Evolutionary conservation across 2,113 vertebrate genomes (phyloP).

Genomic region (Potamarius usumacintae): DNA sequence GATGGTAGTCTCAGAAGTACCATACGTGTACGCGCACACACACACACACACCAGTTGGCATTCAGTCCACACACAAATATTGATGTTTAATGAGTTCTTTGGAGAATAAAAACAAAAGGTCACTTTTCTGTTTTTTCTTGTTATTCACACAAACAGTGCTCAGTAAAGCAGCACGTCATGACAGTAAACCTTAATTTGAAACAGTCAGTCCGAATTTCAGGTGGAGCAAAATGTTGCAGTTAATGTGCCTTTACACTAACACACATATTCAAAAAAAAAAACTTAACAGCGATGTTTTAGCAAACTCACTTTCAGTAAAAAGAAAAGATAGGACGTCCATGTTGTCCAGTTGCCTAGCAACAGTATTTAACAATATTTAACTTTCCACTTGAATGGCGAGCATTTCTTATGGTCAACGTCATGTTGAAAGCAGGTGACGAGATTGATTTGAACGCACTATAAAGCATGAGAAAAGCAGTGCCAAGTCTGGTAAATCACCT

Average conservation of each 20-base stretch:
- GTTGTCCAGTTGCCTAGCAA: not conserved
- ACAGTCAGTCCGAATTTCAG: not conserved
- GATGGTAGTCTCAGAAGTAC: not conserved
- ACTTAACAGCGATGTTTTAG: not conserved
- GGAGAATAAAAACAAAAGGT: constrained; percentile 18
- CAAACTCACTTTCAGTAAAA: not conserved
- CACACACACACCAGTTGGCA: not conserved
- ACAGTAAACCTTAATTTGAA: not conserved
- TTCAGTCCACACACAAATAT: not conserved
- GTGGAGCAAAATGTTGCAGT: no score
- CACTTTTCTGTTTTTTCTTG: not conserved
- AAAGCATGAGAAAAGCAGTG: not conserved
- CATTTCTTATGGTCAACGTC: not conserved
- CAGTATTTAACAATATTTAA: not conserved
- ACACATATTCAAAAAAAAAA: not conserved
- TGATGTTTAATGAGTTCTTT: not conserved
- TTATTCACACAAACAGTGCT: not conserved
- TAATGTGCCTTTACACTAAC: not conserved
- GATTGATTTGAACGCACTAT: not conserved
- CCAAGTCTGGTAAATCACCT: not conserved
- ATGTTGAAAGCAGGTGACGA: not conserved
- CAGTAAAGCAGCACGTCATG: not conserved
- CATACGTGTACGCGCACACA: not conserved
- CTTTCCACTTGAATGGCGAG: not conserved
- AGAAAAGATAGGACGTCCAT: not conserved